These are phyloP conservation scores for Distichodus sexfasciatus DNA, from an alignment of 2,797 vertebrate species.

Conservation along the genomic window DNA sequence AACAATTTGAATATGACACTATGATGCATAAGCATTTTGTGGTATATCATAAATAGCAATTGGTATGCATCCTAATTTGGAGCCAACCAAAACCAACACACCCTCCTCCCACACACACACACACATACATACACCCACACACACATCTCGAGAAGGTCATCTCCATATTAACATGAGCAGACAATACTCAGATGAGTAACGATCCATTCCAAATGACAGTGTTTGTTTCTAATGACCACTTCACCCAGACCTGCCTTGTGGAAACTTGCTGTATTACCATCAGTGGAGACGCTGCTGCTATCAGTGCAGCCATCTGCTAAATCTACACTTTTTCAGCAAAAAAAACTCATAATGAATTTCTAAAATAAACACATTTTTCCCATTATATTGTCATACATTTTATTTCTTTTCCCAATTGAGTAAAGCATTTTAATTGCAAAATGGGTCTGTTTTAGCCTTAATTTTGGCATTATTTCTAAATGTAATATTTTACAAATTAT, in stretches of 20 bases:
- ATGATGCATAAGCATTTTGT: constrained; percentile 62
- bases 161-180: constrained; percentile 62
- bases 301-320: constrained; percentile 42
- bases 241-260: constrained; percentile 52
- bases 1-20: constrained; percentile 64
- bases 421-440: too few species aligned
- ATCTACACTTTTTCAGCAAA: constrained; percentile 17
- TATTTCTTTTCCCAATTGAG: too few species aligned
- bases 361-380: too few species aligned
- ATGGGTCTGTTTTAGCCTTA: too few species aligned
- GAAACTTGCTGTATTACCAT: constrained; percentile 51
- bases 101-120: too few species aligned
- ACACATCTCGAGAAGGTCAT: constrained; percentile 66
- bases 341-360: too few species aligned
- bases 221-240: constrained; percentile 59
- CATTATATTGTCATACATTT: too few species aligned
- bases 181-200: constrained; percentile 61
- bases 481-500: too few species aligned
- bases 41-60: constrained; percentile 57
- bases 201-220: constrained; percentile 58
- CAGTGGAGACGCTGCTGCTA: constrained; percentile 47
- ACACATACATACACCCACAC: too few species aligned
- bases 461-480: too few species aligned
- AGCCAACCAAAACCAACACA: constrained; percentile 54
- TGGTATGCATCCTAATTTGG: constrained; percentile 62